Conservation (phyloP, 1,140 invertebrate species). For the Bombus turneri region DNA sequence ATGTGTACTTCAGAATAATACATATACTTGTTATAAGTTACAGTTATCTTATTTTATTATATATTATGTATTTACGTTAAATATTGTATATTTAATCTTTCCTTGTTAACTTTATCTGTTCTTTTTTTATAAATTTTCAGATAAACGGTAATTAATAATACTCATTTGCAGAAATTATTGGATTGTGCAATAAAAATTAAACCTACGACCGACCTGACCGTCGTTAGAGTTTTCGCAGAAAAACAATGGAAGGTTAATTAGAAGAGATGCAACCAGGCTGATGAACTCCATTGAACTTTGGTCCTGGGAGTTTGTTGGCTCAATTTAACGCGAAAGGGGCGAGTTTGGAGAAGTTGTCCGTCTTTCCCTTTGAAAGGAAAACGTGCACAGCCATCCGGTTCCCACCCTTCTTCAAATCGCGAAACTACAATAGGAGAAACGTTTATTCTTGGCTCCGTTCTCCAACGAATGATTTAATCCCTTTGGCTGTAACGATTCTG, state of each 20-base stretch:
- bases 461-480: conserved; percentile 19
- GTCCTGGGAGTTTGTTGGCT: conserved; percentile 23
- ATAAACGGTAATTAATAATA: neutral
- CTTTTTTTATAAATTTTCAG: neutral
- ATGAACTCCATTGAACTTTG: conserved; percentile 39
- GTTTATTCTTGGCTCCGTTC: conserved; percentile 22
- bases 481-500: neutral
- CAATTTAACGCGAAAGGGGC: conserved; percentile 35
- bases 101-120: too few species aligned
- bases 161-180: neutral
- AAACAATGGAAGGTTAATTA: conserved; percentile 34
- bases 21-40: too few species aligned
- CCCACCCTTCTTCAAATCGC: neutral
- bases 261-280: neutral
- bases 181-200: neutral
- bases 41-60: neutral
- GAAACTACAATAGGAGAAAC: conserved; percentile 13
- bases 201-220: neutral
- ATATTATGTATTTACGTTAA: neutral
- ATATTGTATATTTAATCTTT: too few species aligned
- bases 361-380: conserved; percentile 24
- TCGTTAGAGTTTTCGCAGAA: neutral
- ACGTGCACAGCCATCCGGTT: neutral
- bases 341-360: conserved; percentile 8
- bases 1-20: too few species aligned